Percentiles rank a stretch among this genome's conserved stretches.
These are phyloP conservation scores for Dipodomys stephensi DNA, from an alignment of 2,113 vertebrate species.

Conservation along the genomic window DNA sequence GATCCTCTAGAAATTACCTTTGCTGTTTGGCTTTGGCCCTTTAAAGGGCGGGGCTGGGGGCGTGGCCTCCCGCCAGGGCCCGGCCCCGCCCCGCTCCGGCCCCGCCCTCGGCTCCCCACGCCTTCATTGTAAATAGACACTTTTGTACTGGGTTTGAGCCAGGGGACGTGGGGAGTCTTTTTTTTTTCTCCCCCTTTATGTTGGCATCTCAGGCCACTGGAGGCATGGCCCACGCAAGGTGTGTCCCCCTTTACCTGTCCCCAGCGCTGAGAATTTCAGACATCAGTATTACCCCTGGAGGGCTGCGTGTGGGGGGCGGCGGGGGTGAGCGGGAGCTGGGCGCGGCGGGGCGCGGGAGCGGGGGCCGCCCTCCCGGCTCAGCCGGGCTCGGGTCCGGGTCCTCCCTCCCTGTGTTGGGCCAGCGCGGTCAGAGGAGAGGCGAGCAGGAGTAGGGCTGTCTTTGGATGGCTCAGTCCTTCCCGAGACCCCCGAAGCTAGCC, in stretches of 20 bases:
- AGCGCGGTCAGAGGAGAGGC: not conserved
- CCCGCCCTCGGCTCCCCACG: constrained; percentile 68
- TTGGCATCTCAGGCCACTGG: constrained; percentile 79
- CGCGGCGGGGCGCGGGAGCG: not conserved
- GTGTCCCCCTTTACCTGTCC: not conserved
- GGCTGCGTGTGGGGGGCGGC: not conserved
- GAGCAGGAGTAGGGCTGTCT: not conserved
- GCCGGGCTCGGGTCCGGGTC: too few species aligned
- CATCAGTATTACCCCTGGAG: constrained; percentile 60
- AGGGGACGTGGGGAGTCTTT: constrained; percentile 78
- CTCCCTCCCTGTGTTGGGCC: too few species aligned
- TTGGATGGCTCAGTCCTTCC: not conserved
- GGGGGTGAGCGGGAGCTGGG: not conserved
- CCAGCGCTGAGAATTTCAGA: not conserved
- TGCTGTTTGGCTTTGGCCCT: constrained; percentile 81
- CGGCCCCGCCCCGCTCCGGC: constrained; percentile 22
- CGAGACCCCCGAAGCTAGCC: not conserved
- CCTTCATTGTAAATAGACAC: constrained; percentile 83
- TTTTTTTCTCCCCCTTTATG: constrained; percentile 54
- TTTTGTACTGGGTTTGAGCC: constrained; percentile 82
- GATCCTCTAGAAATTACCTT: constrained; percentile 71
- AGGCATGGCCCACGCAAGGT: constrained; percentile 75
- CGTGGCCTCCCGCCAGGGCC: constrained; percentile 37
- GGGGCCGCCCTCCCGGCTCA: too few species aligned
- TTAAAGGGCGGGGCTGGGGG: constrained; percentile 68